A percentile compares a stretch with the other conserved stretches of the same genome.
Evolutionary conservation across 2,797 vertebrate species (phyloP).

Genomic region (Melanotaenia maccullochi): DNA sequence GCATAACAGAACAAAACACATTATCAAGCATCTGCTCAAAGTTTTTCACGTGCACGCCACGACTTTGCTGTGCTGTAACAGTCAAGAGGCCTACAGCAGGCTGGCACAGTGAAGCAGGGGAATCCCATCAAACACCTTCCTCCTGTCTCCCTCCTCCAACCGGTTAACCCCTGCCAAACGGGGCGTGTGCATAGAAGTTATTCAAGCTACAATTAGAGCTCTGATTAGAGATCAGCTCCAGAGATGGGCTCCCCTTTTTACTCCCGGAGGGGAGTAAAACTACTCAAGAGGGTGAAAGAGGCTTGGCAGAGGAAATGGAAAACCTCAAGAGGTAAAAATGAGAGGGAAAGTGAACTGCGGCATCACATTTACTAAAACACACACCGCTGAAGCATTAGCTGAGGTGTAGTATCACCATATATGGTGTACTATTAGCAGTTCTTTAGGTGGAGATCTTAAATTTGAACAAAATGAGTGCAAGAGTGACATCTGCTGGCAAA

Average conservation of each 20-base stretch:
- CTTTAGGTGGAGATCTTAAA: neutral
- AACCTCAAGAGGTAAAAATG: constrained; percentile 1
- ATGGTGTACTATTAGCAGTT: neutral
- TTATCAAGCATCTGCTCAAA: constrained; percentile 31
- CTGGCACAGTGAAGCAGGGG: constrained; percentile 19
- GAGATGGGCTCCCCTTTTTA: constrained; percentile 6
- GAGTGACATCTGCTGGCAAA: constrained; percentile 54
- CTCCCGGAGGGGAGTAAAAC: constrained; percentile 8
- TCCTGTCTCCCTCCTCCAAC: neutral
- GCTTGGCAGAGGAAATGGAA: constrained; percentile 13
- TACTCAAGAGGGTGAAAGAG: constrained; percentile 6
- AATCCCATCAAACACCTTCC: constrained; percentile 42
- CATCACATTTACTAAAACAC: constrained; percentile 10
- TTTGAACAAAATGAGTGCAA: neutral
- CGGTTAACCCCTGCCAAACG: constrained; percentile 24
- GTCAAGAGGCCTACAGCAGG: constrained; percentile 19
- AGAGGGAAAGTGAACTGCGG: constrained; percentile 15
- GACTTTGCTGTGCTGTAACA: neutral
- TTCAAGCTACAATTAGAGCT: constrained; percentile 30
- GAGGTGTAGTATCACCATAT: neutral
- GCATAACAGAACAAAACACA: constrained; percentile 21
- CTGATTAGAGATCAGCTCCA: constrained; percentile 41
- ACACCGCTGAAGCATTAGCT: neutral
- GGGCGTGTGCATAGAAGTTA: constrained; percentile 30
- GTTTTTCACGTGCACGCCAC: constrained; percentile 14